Base-by-base conservation (phyloP, 1,140 invertebrate species). In the Lasaia peninsularis region DNA sequence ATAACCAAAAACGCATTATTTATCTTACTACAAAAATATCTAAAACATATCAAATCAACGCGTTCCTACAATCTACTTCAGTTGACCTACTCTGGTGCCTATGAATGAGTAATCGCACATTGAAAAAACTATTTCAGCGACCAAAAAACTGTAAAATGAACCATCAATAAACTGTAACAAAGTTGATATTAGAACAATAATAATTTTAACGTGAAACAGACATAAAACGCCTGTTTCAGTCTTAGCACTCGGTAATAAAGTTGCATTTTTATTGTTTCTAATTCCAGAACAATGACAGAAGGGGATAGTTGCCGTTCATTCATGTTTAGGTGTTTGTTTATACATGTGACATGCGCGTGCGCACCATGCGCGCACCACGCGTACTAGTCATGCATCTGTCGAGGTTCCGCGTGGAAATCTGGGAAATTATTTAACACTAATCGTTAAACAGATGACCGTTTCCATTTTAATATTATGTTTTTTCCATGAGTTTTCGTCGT, bases 341-440 rank as follows among this genome's bases (percentile, higher is more conserved):
- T 55, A 59, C 77, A 79, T 73, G 80, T 61, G 67, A 4, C 9
- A 7, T 24, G 44, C 69, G 65, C 77, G 75, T 77, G 80, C 65
- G 65, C 60, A 58, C 37, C 80, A 85, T 80, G 78, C 67, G 58
- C 34, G 37, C 12, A 12, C 14, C 80, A 84, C 72, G 77, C 60
- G 48, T 40, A 31, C 35, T 24, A 56, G 67, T 63, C 63, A 62
- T 63, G 61, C 34, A 44, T 34, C 48, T 33, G 44, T 16, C 48
- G 55, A 21, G 31, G 7, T 12, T 48, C 53, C 53, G 56, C 61
- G 63, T 62, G 63, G 57, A 73, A 70, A 69, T 56, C 35, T 49
- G 58, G 60, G 62, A 63, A 71, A 63, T 55, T 60, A 65, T 63
- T 65, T 44, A 52, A 34, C 44, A 16, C 28, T 53, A 49, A 20